Evolutionary conservation across 2,888 invertebrate genomes (phyloP).

Genomic region (Mythimna loreyi): DNA sequence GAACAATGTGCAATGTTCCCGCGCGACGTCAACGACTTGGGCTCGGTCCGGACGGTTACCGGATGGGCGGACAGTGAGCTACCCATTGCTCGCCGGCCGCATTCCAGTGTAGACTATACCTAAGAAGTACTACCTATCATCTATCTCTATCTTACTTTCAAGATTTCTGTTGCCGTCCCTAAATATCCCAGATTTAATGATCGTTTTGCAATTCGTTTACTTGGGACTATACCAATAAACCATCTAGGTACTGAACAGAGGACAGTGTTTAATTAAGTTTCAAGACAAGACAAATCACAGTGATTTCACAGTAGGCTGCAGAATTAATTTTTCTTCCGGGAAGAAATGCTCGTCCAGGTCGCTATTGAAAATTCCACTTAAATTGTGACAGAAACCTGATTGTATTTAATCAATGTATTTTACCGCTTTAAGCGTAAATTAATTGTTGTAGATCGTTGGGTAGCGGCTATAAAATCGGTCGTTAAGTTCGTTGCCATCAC

Average conservation of each 20-base stretch:
- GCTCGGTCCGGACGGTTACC: too few species aligned
- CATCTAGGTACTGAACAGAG: constrained; percentile 1
- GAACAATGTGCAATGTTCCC: too few species aligned
- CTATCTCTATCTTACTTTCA: too few species aligned
- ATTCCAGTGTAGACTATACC: too few species aligned
- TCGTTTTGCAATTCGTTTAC: background rate
- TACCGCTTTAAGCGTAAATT: constrained; percentile 15
- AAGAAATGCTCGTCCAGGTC: constrained; percentile 13
- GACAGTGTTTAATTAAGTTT: constrained; percentile 18
- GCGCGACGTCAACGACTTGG: too few species aligned
- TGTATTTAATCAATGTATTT: constrained; percentile 14
- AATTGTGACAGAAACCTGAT: constrained; percentile 8
- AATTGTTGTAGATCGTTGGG: background rate
- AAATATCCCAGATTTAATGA: too few species aligned
- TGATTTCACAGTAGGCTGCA: constrained; percentile 14
- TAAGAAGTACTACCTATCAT: too few species aligned
- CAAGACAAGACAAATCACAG: constrained; percentile 21
- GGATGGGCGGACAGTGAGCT: too few species aligned
- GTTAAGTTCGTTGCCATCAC: background rate
- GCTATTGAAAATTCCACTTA: constrained; percentile 1
- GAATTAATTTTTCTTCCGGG: constrained; percentile 11
- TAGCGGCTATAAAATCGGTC: background rate
- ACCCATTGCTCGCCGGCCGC: too few species aligned
- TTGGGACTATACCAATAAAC: background rate
- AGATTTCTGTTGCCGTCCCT: too few species aligned